These are phyloP conservation scores for Caerostris extrusa DNA, from an alignment of 1,140 invertebrate genomes.

Conservation along the genomic window DNA sequence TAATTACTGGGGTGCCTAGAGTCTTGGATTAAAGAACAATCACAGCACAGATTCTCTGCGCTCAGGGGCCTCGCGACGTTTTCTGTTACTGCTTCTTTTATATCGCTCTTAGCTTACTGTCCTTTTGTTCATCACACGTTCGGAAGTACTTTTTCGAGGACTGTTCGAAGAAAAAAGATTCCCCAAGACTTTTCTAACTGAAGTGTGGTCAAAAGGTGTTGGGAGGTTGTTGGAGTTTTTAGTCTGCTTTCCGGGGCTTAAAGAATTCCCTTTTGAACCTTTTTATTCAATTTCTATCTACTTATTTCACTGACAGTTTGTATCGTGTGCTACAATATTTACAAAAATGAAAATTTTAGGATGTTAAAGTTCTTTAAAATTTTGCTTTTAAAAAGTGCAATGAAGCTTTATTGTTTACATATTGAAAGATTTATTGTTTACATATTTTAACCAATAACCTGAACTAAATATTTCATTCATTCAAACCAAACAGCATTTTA, in stretches of 20 bases:
- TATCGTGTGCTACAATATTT: too few relatives aligned
- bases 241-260: neutral
- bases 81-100: slow-evolving; percentile 67
- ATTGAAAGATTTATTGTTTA: too few relatives aligned
- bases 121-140: slow-evolving; percentile 30
- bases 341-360: too few relatives aligned
- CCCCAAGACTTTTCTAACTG: neutral
- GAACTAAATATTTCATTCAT: too few relatives aligned
- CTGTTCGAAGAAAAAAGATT: slow-evolving; percentile 27
- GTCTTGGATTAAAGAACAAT: slow-evolving; percentile 76
- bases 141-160: slow-evolving; percentile 42
- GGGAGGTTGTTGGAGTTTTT: neutral
- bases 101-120: slow-evolving; percentile 59
- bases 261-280: too few relatives aligned
- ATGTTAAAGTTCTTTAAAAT: too few relatives aligned
- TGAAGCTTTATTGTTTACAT: too few relatives aligned
- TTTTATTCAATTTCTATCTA: too few relatives aligned
- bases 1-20: slow-evolving; percentile 66
- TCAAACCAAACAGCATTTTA: too few relatives aligned
- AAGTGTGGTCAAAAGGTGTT: slow-evolving; percentile 56
- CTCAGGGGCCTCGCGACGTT: slow-evolving; percentile 5
- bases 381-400: too few relatives aligned
- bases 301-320: too few relatives aligned
- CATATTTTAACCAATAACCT: too few relatives aligned
- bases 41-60: slow-evolving; percentile 54